phyloP scores from a whole-genome alignment of 2,797 vertebrate species.

The Alexandromys oeconomus region DNA sequence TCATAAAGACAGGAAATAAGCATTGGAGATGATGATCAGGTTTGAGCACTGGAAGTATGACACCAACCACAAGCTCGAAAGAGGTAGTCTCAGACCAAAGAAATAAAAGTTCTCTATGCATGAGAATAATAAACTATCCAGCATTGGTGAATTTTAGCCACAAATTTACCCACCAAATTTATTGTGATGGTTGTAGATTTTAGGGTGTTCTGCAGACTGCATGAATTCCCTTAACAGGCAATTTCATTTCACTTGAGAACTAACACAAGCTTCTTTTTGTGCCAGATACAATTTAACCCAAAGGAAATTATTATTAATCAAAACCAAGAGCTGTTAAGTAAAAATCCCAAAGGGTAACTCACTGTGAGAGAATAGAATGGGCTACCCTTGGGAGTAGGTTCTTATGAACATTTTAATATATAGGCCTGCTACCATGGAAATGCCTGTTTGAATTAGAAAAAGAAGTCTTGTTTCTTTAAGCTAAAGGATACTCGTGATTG shows the following conservation, averaged over 20 bases:
- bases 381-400: not conserved
- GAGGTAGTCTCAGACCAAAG: not conserved
- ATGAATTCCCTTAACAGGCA: constrained; percentile 34
- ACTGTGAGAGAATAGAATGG: not conserved
- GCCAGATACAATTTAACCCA: not conserved
- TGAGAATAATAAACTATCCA: not conserved
- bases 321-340: constrained; percentile 43
- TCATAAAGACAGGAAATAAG: constrained; percentile 5
- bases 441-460: constrained; percentile 1
- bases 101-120: not conserved
- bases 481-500: not conserved
- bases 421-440: not conserved
- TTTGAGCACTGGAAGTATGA: not conserved
- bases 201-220: not conserved
- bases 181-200: constrained; percentile 15
- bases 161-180: not conserved
- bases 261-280: not conserved
- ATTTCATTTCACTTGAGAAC: constrained; percentile 38
- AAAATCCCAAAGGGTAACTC: constrained; percentile 7
- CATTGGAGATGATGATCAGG: not conserved
- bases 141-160: not conserved
- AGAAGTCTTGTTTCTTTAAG: not conserved
- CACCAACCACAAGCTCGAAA: not conserved
- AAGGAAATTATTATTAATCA: constrained; percentile 51
- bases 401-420: constrained; percentile 33